Percentiles rank a stretch among this genome's conserved stretches.
Evolutionary conservation across 2,888 invertebrate species (phyloP).

Genomic region (Lacanobia oleracea): DNA sequence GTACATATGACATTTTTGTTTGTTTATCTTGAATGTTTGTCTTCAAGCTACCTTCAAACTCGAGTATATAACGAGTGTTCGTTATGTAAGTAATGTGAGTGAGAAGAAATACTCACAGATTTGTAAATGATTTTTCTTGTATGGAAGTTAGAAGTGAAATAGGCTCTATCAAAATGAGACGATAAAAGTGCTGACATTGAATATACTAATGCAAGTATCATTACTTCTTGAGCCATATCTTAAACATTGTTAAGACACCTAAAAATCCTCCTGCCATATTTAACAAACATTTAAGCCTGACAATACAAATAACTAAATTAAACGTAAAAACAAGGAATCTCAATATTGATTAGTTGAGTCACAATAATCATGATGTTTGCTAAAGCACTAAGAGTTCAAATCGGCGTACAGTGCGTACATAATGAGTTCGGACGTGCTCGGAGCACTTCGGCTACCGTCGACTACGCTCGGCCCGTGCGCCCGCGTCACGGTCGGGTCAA

Average conservation of each 20-base stretch:
- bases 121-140: not conserved
- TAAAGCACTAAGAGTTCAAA: conserved; percentile 58
- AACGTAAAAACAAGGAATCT: conserved; percentile 41
- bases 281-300: conserved; percentile 30
- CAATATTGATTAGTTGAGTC: conserved; percentile 61
- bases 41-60: conserved; percentile 54
- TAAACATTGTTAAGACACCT: conserved; percentile 9
- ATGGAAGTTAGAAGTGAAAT: not conserved
- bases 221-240: not conserved
- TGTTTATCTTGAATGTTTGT: conserved; percentile 54
- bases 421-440: conserved; percentile 56
- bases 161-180: not conserved
- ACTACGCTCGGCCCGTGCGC: conserved; percentile 59
- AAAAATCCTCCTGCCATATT: conserved; percentile 1
- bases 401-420: conserved; percentile 54
- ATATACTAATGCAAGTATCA: not conserved
- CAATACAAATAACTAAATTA: conserved; percentile 38
- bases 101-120: conserved; percentile 1
- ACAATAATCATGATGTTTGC: conserved; percentile 58
- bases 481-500: conserved; percentile 68
- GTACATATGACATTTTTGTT: conserved; percentile 56
- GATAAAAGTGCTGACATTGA: not conserved
- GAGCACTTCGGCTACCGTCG: conserved; percentile 59
- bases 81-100: conserved; percentile 42
- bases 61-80: conserved; percentile 40